Evolutionary conservation across 2,113 vertebrate genomes (phyloP), one percentile per base, ranked within the genome.

Genomic region (Aspidoscelis tigris): DNA sequence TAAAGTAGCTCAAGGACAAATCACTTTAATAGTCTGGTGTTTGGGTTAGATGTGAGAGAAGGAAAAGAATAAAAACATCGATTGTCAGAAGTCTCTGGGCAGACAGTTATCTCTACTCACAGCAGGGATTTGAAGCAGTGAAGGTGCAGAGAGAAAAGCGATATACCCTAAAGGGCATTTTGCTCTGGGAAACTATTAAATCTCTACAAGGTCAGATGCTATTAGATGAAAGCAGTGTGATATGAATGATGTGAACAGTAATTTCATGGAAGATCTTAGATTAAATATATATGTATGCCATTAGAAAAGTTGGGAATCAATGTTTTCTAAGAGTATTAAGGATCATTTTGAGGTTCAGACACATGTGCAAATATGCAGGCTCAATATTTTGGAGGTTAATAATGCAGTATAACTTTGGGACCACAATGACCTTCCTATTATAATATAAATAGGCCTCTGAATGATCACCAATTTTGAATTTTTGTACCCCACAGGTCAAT

Each of bases 151-250:
- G 26, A 33, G 33, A 44, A 61, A 47, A 11, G 33, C 12, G 61
- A 43, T 44, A 64, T 24, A 43, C 39, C n/a, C 39, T 22, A 75
- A 65, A 65, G 68, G 61, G 11, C 3, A 24, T 83, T 76, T 64
- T 33, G 43, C 43, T 65, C 55, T 44, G 11, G 71, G 71, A 44
- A 64, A 82, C 24, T 21, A 58, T 84, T 69, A 84, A 39, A 72
- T 72, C 55, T 84, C 79, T 41, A 84, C 76, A 79, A 72, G 69
- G 68, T 50, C 71, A 82, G 55, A 82, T 47, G 39, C 39, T 64
- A 50, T 82, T 65, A 47, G 2, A 33, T 82, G 66, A 71, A 78
- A 84, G 76, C 33, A 61, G 7, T 61, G 39, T 77, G 53, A 58
- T 18, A 70, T 78, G 66, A 55, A 82, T 77, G 66, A 58, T 18